phyloP scores from a whole-genome alignment of 2,797 vertebrate genomes.

The Pipistrellus kuhlii region DNA sequence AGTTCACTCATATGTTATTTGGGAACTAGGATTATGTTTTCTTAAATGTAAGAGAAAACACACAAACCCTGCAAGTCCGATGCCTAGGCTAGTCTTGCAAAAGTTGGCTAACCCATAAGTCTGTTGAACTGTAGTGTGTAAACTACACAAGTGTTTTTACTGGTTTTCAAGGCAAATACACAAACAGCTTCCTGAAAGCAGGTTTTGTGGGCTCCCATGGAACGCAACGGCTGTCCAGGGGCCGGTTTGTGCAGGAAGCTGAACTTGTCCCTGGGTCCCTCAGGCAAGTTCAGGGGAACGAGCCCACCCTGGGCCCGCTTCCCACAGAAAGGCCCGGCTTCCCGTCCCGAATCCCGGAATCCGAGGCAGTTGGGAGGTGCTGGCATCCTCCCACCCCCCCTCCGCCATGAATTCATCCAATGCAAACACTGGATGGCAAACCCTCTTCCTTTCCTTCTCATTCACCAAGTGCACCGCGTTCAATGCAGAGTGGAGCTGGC shows the following conservation, averaged over 20 bases:
- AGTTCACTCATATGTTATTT: background rate
- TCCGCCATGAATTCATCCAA: background rate
- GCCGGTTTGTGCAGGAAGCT: background rate
- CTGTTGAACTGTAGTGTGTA: constrained; percentile 1
- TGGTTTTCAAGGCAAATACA: constrained; percentile 41
- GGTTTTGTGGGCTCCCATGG: background rate
- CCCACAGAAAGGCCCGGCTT: background rate
- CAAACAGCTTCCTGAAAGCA: background rate
- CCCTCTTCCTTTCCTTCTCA: background rate
- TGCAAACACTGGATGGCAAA: background rate
- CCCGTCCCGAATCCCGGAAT: background rate
- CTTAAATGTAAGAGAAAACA: background rate
- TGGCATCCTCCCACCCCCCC: background rate
- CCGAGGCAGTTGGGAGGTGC: background rate
- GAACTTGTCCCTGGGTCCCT: background rate
- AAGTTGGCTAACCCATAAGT: background rate
- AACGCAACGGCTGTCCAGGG: fast-evolving
- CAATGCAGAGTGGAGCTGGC: background rate
- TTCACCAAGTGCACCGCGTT: background rate
- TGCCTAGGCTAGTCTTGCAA: background rate
- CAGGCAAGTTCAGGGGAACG: background rate
- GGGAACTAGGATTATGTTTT: constrained; percentile 3
- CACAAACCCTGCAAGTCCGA: background rate
- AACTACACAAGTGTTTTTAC: background rate
- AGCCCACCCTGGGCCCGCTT: background rate